Evolutionary conservation across 2,888 invertebrate species (phyloP).

Genomic region (Ptilodon capucinus): DNA sequence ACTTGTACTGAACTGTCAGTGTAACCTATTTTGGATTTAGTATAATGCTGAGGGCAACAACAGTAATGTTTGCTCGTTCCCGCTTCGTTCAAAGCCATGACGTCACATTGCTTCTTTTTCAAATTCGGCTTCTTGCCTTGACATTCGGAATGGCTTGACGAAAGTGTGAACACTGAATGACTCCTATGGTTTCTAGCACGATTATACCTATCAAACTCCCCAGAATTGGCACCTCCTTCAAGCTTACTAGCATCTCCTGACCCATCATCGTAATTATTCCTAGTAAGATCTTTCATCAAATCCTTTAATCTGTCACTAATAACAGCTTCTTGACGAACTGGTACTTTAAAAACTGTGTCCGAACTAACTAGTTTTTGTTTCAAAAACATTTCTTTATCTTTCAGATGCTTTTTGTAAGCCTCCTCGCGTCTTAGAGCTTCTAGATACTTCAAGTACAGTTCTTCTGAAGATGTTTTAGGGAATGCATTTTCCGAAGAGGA

Average conservation of each 20-base stretch:
- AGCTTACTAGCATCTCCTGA: constrained; percentile 76
- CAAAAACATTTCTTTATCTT: constrained; percentile 68
- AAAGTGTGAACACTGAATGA: constrained; percentile 74
- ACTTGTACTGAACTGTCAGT: constrained; percentile 68
- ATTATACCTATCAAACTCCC: constrained; percentile 36
- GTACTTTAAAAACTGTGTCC: constrained; percentile 50
- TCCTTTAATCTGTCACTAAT: constrained; percentile 57
- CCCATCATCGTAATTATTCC: constrained; percentile 72
- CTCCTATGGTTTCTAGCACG: constrained; percentile 55
- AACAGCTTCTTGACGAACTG: constrained; percentile 40
- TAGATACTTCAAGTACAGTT: constrained; percentile 68
- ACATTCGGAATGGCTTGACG: constrained; percentile 60
- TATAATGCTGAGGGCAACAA: constrained; percentile 52
- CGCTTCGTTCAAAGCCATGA: constrained; percentile 40
- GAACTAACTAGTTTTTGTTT: constrained; percentile 67
- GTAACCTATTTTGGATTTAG: constrained; percentile 42
- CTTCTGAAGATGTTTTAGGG: constrained; percentile 66
- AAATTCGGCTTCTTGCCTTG: constrained; percentile 47
- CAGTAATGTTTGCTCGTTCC: constrained; percentile 55
- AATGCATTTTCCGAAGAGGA: constrained; percentile 53
- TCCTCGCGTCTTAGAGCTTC: constrained; percentile 67
- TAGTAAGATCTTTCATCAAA: constrained; percentile 70
- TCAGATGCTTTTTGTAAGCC: constrained; percentile 63
- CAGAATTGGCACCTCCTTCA: constrained; percentile 54
- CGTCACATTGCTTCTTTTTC: constrained; percentile 50